Conservation (phyloP, 2,113 vertebrate genomes). For the Macquaria australasica region DNA sequence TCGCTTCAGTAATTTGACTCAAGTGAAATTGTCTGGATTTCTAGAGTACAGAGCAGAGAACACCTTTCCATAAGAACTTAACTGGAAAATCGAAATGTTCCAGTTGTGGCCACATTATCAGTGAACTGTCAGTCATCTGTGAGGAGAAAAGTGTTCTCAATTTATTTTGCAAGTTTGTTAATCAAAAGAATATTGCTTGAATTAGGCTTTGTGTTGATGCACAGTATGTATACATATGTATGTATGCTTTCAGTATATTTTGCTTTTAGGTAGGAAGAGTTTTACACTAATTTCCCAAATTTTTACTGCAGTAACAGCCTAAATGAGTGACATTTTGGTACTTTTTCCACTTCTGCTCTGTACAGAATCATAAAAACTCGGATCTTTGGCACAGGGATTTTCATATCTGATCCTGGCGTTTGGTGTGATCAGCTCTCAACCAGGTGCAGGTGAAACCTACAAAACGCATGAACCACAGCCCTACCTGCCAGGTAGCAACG, state of each 20-base stretch:
- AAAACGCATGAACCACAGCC: slow-evolving; percentile 52
- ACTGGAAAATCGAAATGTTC: not conserved
- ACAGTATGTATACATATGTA: not conserved
- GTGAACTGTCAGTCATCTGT: not conserved
- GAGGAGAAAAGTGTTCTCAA: not conserved
- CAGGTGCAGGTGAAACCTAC: slow-evolving; percentile 58
- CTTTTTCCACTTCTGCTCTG: not conserved
- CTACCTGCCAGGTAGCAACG: slow-evolving; percentile 66
- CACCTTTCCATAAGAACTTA: not conserved
- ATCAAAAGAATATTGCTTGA: not conserved
- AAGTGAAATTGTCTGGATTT: not conserved
- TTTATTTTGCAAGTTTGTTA: not conserved
- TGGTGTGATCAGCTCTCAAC: slow-evolving; percentile 51
- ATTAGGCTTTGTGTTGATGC: not conserved
- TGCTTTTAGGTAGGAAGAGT: not conserved
- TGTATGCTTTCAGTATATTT: not conserved
- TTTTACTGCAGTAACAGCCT: not conserved
- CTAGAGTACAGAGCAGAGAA: not conserved
- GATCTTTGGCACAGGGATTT: slow-evolving; percentile 15
- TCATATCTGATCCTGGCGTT: slow-evolving; percentile 60
- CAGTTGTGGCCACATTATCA: not conserved
- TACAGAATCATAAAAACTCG: not conserved
- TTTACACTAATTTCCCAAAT: not conserved
- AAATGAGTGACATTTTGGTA: slow-evolving; percentile 24
- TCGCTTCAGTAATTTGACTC: not conserved